These are phyloP conservation scores for Lordiphosa fenestrarum DNA, from an alignment of 2,888 invertebrate species.

Conservation along the genomic window DNA sequence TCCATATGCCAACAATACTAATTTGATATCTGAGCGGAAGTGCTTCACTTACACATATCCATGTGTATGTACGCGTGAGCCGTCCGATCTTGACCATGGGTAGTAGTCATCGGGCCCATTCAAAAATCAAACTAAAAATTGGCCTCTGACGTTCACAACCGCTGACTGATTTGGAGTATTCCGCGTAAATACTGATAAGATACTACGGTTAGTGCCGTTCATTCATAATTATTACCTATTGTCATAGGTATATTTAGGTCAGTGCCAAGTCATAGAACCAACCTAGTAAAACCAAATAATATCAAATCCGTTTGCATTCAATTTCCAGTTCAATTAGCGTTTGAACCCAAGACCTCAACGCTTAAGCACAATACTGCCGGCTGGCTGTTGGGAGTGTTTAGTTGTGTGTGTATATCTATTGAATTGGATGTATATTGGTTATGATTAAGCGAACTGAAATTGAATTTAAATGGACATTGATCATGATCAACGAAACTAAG, in stretches of 20 bases:
- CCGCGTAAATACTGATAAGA: background rate
- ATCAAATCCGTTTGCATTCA: slow-evolving; percentile 39
- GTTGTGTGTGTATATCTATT: slow-evolving; percentile 7
- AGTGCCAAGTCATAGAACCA: background rate
- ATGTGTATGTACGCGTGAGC: background rate
- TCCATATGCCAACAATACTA: too few species aligned
- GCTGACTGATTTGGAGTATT: slow-evolving; percentile 5
- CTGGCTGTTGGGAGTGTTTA: slow-evolving; percentile 4
- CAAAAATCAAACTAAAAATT: background rate
- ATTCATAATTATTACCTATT: too few species aligned
- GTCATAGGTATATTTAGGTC: too few species aligned
- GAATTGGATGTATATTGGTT: slow-evolving; percentile 9
- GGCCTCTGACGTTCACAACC: too few species aligned
- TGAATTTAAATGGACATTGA: slow-evolving; percentile 40
- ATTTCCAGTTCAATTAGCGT: slow-evolving; percentile 54
- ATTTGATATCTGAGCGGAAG: slow-evolving; percentile 2
- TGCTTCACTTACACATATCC: background rate
- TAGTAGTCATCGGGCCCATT: too few species aligned
- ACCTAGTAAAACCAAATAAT: slow-evolving; percentile 3
- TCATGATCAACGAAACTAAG: slow-evolving; percentile 16
- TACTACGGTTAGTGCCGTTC: too few species aligned
- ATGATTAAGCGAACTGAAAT: slow-evolving; percentile 50
- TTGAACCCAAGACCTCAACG: slow-evolving; percentile 50
- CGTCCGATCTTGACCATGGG: slow-evolving; percentile 57
- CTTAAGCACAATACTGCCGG: slow-evolving; percentile 21